Evolutionary conservation across 2,113 vertebrate species (phyloP).

Genomic region (Oryzias javanicus): DNA sequence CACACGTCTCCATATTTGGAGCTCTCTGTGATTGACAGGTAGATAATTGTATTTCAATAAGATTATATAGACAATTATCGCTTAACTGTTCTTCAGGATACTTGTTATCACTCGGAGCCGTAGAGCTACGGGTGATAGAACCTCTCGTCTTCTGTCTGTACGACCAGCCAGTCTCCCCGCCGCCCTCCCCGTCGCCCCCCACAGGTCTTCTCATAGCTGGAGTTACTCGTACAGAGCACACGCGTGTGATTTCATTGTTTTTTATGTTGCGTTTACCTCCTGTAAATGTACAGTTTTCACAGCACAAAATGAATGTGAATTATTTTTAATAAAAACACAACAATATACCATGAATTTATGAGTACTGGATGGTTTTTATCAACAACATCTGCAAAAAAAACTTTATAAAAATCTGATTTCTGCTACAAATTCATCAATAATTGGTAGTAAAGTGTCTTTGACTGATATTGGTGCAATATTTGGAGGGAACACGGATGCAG

Average conservation of each 20-base stretch:
- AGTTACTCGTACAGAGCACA: slow-evolving; percentile 54
- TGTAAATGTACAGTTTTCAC: slow-evolving; percentile 88
- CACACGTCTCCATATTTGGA: slow-evolving; percentile 79
- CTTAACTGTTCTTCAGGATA: slow-evolving; percentile 82
- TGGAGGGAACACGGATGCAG: too few relatives aligned
- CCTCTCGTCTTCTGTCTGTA: slow-evolving; percentile 79
- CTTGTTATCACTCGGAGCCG: slow-evolving; percentile 65
- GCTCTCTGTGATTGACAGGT: slow-evolving; percentile 80
- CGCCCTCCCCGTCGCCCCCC: slow-evolving; percentile 40
- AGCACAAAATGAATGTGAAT: slow-evolving; percentile 91
- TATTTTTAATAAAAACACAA: slow-evolving; percentile 87
- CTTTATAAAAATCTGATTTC: too few relatives aligned
- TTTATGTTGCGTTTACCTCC: slow-evolving; percentile 65
- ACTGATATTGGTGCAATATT: too few relatives aligned
- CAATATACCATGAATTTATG: slow-evolving; percentile 50
- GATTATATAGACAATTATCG: slow-evolving; percentile 81
- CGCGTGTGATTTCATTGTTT: slow-evolving; percentile 64
- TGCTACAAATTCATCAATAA: too few relatives aligned
- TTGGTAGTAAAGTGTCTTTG: too few relatives aligned
- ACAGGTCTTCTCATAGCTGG: slow-evolving; percentile 48
- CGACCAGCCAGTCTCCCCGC: slow-evolving; percentile 48
- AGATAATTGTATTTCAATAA: slow-evolving; percentile 80
- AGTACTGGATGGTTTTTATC: background rate
- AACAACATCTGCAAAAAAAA: too few relatives aligned
- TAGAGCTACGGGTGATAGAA: slow-evolving; percentile 63